Evolutionary conservation across 2,113 vertebrate species (phyloP).

Genomic region (Hippocampus guttulatus): DNA sequence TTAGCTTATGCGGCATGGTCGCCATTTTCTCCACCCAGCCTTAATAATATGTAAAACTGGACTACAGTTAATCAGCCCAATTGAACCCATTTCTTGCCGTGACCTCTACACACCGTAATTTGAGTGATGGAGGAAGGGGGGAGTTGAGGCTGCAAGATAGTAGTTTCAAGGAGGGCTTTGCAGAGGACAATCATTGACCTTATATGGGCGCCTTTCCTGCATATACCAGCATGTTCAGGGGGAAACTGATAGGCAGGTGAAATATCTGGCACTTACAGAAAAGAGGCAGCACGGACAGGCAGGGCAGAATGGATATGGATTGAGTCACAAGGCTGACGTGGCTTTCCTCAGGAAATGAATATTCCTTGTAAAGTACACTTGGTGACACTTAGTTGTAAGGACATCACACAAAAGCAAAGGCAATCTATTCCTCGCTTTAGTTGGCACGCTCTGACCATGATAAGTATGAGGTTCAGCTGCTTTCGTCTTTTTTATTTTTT

Average conservation of each 20-base stretch:
- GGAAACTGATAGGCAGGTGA: constrained; percentile 76
- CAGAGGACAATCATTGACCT: constrained; percentile 72
- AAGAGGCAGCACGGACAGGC: constrained; percentile 70
- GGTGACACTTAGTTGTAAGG: constrained; percentile 64
- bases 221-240: constrained; percentile 73
- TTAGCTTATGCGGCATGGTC: constrained; percentile 10
- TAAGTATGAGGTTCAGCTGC: constrained; percentile 1
- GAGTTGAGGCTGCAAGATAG: constrained; percentile 52
- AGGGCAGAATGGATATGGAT: constrained; percentile 75
- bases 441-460: constrained; percentile 30
- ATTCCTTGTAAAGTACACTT: constrained; percentile 73
- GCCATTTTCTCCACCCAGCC: constrained; percentile 23
- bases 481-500: constrained; percentile 15
- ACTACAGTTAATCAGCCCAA: constrained; percentile 52
- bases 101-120: constrained; percentile 64
- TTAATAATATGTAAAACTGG: constrained; percentile 42
- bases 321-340: constrained; percentile 74
- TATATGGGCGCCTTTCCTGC: constrained; percentile 76
- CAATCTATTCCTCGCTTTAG: constrained; percentile 56
- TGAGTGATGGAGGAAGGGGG: constrained; percentile 56
- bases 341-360: constrained; percentile 74
- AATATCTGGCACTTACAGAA: constrained; percentile 75
- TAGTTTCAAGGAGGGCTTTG: constrained; percentile 57
- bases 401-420: constrained; percentile 57
- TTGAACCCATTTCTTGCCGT: constrained; percentile 46